A percentile compares a stretch with the other conserved stretches of the same genome.
Evolutionary conservation across 1,140 invertebrate species (phyloP).

Genomic region (Hylaeus anthracinus): DNA sequence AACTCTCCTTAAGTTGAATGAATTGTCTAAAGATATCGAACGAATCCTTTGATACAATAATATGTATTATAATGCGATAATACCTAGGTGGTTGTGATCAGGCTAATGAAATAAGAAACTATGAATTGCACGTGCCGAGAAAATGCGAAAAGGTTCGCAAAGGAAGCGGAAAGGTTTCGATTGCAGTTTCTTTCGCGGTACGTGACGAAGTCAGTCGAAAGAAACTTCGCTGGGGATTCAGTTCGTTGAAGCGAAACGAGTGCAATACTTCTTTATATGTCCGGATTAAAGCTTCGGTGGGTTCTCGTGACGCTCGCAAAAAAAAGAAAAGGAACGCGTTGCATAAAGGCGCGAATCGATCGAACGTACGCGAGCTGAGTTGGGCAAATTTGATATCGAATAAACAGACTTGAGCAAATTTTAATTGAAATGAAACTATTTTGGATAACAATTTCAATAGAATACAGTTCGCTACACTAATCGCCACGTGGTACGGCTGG

Average conservation of each 20-base stretch:
- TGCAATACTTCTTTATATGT: conserved; percentile 45
- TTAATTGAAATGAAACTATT: too few relatives aligned
- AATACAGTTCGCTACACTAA: too few relatives aligned
- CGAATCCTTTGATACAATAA: too few relatives aligned
- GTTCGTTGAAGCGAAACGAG: conserved; percentile 38
- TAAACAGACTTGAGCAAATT: too few relatives aligned
- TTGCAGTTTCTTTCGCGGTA: conserved; percentile 12
- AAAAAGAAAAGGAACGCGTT: neutral
- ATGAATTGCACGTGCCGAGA: neutral
- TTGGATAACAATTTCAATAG: too few relatives aligned
- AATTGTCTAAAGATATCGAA: too few relatives aligned
- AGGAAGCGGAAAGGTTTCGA: conserved; percentile 13
- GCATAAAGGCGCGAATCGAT: neutral
- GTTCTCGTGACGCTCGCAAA: neutral
- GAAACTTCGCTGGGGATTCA: conserved; percentile 25
- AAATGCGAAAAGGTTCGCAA: neutral
- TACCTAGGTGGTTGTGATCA: neutral
- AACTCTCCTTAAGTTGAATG: neutral
- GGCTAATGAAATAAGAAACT: neutral
- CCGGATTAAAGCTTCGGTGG: conserved; percentile 10
- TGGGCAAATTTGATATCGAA: too few relatives aligned
- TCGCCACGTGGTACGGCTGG: too few relatives aligned
- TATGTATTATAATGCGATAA: too few relatives aligned
- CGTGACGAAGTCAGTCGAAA: conserved; percentile 23
- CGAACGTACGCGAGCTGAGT: neutral